Evolutionary conservation across 2,797 vertebrate genomes (phyloP), one percentile per base, ranked within the genome.

Genomic region (Myoxocephalus aenaeus): DNA sequence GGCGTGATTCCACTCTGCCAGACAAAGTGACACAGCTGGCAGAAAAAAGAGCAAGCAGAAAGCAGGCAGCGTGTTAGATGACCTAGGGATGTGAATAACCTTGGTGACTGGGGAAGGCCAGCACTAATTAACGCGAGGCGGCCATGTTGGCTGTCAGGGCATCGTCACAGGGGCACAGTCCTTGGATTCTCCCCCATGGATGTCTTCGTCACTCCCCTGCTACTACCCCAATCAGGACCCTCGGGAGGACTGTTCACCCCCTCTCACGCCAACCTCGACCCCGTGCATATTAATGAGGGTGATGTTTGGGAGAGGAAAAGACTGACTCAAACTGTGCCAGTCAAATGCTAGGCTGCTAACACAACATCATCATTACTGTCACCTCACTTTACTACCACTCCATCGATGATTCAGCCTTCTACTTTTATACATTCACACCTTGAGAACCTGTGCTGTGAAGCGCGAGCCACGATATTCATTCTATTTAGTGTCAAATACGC

Each of bases 41-140:
- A 95, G 93, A 94, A 94, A 94, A 95, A 95, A 94, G 94, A 94
- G 94, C 95, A 96, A 93, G 90, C 89, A 63, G 85, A 81, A 77
- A 90, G 90, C 75, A 82, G 86, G 91, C 90, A 82, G 87, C 87
- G 94, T 92, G 94, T 94, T 91, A 94, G 89, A 95, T 91, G 88
- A 94, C 95, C 94, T 88, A 77, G 56, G 94, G 95, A 92, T 18
- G 89, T 74, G 80, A 88, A 94, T 93, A 94, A 95, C 95, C 95
- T 96, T 95, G 93, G 87, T 88, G 92, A 91, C 90, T 85, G 86
- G 88, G 93, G 93, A 95, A 95, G 94, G 95, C 94, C 94, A 90
- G 86, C 90, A 87, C 93, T 96, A 95, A 95, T 96, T 94, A 95
- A 91, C 74, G 87, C 81, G 79, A 75, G 83, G 81, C 79, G 70